Evolutionary conservation across 2,113 vertebrate genomes (phyloP).

Genomic region (Actenoides hombroni): DNA sequence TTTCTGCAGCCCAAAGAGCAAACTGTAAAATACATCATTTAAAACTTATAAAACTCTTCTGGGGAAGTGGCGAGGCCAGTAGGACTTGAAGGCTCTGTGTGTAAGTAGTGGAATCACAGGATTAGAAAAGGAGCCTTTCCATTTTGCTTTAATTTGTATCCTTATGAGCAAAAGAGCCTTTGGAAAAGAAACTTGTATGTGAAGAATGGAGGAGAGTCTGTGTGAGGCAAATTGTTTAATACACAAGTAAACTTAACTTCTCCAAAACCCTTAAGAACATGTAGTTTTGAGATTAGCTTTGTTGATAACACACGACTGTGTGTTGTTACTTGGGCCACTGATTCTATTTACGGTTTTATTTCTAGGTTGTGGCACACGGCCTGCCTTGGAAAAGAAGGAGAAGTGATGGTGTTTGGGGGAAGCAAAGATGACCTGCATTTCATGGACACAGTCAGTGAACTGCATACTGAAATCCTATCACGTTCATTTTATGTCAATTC

Average conservation of each 20-base stretch:
- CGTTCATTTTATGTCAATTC: no score
- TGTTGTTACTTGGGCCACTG: not conserved
- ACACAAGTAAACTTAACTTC: not conserved
- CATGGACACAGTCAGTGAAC: slow-evolving; percentile 87
- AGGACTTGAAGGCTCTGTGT: not conserved
- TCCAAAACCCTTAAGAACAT: not conserved
- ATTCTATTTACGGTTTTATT: not conserved
- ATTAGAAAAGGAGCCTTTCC: not conserved
- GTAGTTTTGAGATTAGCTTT: not conserved
- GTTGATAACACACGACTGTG: not conserved
- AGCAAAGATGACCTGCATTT: slow-evolving; percentile 93
- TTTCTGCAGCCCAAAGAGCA: not conserved
- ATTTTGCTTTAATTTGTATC: not conserved
- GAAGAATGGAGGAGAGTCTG: not conserved
- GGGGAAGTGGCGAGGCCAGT: not conserved
- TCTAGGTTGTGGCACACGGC: slow-evolving; percentile 91
- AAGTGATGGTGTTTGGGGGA: slow-evolving; percentile 94
- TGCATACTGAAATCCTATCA: not conserved
- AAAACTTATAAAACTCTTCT: not conserved
- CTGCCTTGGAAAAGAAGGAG: slow-evolving; percentile 86
- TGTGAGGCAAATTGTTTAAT: not conserved
- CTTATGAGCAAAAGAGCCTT: not conserved
- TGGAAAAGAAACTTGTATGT: not conserved
- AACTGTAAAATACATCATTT: not conserved
- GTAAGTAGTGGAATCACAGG: not conserved